A percentile compares a stretch with the other conserved stretches of the same genome.
phyloP scores from a whole-genome alignment of 2,113 vertebrate genomes.

The Okapia johnstoni region DNA sequence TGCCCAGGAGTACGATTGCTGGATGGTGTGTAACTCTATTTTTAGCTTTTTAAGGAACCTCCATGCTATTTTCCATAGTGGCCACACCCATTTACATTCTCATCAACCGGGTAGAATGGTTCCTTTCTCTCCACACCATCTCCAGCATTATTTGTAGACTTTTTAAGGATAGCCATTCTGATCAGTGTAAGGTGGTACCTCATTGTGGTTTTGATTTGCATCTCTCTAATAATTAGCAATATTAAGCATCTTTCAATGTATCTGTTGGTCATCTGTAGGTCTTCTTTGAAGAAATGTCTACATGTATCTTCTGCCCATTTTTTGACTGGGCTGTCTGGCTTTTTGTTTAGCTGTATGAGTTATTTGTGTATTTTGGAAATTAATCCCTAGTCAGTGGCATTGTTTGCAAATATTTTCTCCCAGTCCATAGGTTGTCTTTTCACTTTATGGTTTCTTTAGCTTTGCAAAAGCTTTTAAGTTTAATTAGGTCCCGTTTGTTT shows the following conservation, averaged over 20 bases:
- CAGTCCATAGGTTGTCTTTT: not conserved
- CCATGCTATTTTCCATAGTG: not conserved
- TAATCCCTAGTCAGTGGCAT: not conserved
- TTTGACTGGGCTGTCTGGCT: not conserved
- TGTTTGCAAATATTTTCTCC: not conserved
- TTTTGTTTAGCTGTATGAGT: not conserved
- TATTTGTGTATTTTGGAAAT: not conserved
- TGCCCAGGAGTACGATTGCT: not conserved
- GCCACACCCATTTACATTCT: not conserved
- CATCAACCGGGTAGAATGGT: not conserved
- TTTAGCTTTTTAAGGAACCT: not conserved
- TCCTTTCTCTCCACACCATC: not conserved
- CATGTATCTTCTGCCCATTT: not conserved
- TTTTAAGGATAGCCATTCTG: not conserved
- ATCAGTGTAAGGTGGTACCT: not conserved
- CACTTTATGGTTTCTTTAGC: not conserved
- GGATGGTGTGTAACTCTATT: not conserved
- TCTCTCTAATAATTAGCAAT: not conserved
- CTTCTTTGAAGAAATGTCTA: not conserved
- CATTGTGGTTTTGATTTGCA: not conserved
- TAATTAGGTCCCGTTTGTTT: not conserved
- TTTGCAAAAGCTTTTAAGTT: not conserved
- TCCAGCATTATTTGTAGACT: not conserved
- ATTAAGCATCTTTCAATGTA: not conserved
- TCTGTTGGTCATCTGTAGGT: not conserved